Conservation (phyloP, 2,888 invertebrate species). For the Incurvaria masculella region DNA sequence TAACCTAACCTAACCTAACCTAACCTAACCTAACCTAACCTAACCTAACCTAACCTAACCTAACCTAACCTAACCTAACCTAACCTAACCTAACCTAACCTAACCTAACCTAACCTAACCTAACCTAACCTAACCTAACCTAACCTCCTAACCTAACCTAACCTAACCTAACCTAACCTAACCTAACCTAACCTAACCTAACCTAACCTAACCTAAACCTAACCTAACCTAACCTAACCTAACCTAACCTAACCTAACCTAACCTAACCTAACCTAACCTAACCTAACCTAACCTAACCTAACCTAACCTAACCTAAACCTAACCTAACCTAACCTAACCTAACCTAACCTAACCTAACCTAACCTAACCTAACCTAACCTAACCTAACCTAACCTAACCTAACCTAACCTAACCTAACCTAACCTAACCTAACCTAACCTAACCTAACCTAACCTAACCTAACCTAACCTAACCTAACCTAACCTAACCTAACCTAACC, state of each 20-base stretch:
- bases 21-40: not conserved
- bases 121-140: slow-evolving; percentile 5
- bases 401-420: slow-evolving; percentile 6
- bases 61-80: slow-evolving; percentile 12
- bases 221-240: slow-evolving; percentile 5
- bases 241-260: not conserved
- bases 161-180: slow-evolving; percentile 1
- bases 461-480: slow-evolving; percentile 9
- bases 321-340: no score
- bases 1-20: not conserved
- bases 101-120: slow-evolving; percentile 5
- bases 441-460: slow-evolving; percentile 9
- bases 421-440: slow-evolving; percentile 4
- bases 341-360: no score
- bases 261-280: slow-evolving; percentile 6
- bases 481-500: slow-evolving; percentile 7
- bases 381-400: slow-evolving; percentile 8
- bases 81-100: slow-evolving; percentile 14
- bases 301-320: slow-evolving; percentile 3
- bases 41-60: slow-evolving; percentile 10
- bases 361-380: no score
- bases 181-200: slow-evolving; percentile 3
- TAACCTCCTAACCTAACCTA: no score
- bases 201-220: slow-evolving; percentile 7
- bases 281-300: slow-evolving; percentile 7